These are phyloP conservation scores for Ashinkailepas kermadecensis DNA, from an alignment of 2,888 invertebrate genomes.

Conservation along the genomic window DNA sequence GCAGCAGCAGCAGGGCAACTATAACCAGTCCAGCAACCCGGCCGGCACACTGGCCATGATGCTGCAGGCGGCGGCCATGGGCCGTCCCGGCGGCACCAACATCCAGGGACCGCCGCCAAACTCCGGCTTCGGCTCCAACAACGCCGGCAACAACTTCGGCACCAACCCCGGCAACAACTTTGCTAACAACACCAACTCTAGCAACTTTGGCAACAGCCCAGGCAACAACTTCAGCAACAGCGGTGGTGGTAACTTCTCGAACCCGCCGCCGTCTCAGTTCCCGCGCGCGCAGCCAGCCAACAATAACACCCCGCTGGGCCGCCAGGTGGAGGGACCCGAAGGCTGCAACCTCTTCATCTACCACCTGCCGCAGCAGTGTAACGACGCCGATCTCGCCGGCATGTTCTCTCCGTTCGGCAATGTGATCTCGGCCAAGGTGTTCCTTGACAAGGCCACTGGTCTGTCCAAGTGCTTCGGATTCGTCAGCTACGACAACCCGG, in stretches of 20 bases:
- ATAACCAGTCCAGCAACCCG: constrained; percentile 3
- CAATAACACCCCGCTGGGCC: constrained; percentile 42
- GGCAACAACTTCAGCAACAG: background rate
- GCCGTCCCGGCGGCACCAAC: background rate
- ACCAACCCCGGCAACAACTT: background rate
- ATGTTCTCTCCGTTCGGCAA: constrained; percentile 97
- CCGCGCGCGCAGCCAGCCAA: background rate
- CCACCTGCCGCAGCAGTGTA: constrained; percentile 98
- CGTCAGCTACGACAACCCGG: constrained; percentile 90
- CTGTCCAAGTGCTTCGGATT: constrained; percentile 99
- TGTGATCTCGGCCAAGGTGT: constrained; percentile 98
- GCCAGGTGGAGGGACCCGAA: constrained; percentile 95
- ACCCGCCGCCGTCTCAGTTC: background rate
- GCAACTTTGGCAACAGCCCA: background rate
- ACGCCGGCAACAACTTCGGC: background rate
- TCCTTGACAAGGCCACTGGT: constrained; percentile 99
- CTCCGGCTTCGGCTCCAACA: background rate
- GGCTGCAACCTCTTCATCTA: constrained; percentile 99
- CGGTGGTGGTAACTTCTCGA: background rate
- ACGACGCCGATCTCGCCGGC: constrained; percentile 90
- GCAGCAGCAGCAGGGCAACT: background rate
- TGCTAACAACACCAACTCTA: background rate
- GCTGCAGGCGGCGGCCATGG: constrained; percentile 3
- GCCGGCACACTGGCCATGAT: background rate
- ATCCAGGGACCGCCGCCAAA: background rate